Conservation (phyloP, 2,888 invertebrate species). For the Mactromeris polynyma region DNA sequence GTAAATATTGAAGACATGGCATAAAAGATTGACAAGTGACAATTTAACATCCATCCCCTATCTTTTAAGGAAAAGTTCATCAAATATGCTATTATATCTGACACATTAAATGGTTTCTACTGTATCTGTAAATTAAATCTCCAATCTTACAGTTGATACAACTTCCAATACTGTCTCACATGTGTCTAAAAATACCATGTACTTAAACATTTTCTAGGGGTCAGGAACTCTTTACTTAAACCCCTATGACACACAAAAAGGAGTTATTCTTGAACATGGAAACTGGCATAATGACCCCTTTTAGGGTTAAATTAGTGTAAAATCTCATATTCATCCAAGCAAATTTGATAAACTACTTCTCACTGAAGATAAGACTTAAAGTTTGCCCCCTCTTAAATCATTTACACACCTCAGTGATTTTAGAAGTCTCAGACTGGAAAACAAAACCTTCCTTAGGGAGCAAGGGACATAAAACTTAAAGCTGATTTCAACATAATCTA, state of each 20-base stretch:
- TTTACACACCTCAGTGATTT: constrained; percentile 37
- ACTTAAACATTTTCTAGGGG: constrained; percentile 10
- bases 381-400: constrained; percentile 29
- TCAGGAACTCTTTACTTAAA: constrained; percentile 17
- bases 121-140: background rate
- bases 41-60: background rate
- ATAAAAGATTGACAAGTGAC: background rate
- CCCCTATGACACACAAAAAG: background rate
- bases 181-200: background rate
- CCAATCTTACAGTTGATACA: background rate
- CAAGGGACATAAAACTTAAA: constrained; percentile 38
- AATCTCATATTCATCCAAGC: constrained; percentile 34
- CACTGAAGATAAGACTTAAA: constrained; percentile 39
- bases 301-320: constrained; percentile 34
- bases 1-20: background rate
- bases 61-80: background rate
- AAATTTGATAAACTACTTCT: constrained; percentile 52
- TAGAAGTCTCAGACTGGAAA: constrained; percentile 29
- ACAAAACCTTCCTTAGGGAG: constrained; percentile 31
- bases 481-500: constrained; percentile 44
- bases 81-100: background rate
- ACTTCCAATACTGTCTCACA: background rate
- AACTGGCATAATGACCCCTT: constrained; percentile 32
- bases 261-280: background rate
- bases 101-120: background rate